Evolutionary conservation across 53 echinoderm and acorn worm genomes (phyloP).

Genomic region (Mesocentrotus franciscanus): DNA sequence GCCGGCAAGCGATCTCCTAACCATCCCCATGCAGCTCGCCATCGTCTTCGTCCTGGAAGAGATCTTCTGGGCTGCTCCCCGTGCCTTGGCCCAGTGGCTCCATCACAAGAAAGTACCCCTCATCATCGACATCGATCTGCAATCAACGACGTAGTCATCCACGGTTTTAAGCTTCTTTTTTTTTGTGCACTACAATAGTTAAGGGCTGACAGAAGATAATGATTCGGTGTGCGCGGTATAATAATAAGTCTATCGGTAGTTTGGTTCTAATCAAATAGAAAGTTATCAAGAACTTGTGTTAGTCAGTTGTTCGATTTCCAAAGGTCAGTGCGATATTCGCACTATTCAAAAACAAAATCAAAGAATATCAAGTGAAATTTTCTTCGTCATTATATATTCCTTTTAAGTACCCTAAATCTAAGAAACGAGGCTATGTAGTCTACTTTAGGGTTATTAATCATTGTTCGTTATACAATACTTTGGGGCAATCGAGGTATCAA

Average conservation of each 20-base stretch:
- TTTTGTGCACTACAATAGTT: too few relatives aligned
- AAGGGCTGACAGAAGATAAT: neutral
- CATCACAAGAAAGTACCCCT: constrained; percentile 91
- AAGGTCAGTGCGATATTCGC: too few relatives aligned
- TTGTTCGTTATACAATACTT: too few relatives aligned
- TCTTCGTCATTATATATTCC: neutral
- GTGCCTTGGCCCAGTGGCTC: constrained; percentile 85
- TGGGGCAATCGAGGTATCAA: too few relatives aligned
- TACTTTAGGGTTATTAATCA: neutral
- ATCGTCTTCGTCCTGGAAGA: constrained; percentile 89
- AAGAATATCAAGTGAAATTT: neutral
- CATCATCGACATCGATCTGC: constrained; percentile 71
- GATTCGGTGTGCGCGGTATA: neutral
- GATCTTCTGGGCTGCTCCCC: constrained; percentile 85
- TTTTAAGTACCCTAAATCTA: neutral
- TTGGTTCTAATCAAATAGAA: neutral
- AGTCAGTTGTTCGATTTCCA: neutral
- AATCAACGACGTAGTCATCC: neutral
- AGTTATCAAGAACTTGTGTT: neutral
- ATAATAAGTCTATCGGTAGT: neutral
- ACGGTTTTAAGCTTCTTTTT: neutral
- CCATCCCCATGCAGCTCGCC: constrained; percentile 92
- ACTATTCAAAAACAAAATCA: neutral
- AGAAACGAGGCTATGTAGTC: neutral
- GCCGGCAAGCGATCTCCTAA: constrained; percentile 89